Conservation (phyloP, 2,888 invertebrate genomes). For the Tenthredo mesomela region DNA sequence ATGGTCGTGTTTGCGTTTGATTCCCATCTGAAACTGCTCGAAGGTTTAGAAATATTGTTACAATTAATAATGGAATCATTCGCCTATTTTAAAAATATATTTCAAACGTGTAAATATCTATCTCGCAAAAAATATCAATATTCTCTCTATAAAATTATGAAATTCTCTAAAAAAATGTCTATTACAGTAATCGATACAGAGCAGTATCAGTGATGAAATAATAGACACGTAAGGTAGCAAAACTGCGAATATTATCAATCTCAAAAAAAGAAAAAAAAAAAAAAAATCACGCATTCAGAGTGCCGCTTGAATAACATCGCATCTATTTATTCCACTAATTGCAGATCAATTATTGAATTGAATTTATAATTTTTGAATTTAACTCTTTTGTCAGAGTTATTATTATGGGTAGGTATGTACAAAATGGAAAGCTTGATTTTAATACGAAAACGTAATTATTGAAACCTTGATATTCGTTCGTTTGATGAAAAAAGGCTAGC, state of each 20-base stretch:
- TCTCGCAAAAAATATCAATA: slow-evolving; percentile 74
- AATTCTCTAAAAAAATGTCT: slow-evolving; percentile 61
- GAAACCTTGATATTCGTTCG: background rate
- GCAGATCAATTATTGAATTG: slow-evolving; percentile 12
- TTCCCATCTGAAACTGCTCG: slow-evolving; percentile 70
- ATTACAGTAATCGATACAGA: slow-evolving; percentile 48
- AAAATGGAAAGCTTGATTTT: slow-evolving; percentile 23
- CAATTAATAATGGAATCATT: slow-evolving; percentile 53
- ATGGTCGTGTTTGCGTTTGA: slow-evolving; percentile 64
- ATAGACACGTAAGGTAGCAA: slow-evolving; percentile 39
- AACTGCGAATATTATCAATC: slow-evolving; percentile 26
- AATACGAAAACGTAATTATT: background rate
- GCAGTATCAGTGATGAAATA: slow-evolving; percentile 49
- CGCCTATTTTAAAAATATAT: slow-evolving; percentile 71
- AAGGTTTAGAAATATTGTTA: slow-evolving; percentile 60
- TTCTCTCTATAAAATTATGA: slow-evolving; percentile 71
- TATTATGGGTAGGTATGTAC: slow-evolving; percentile 31
- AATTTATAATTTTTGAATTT: background rate
- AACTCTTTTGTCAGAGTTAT: background rate
- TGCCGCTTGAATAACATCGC: slow-evolving; percentile 12
- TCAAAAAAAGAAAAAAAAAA: slow-evolving; percentile 5
- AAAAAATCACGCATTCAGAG: background rate
- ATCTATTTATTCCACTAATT: background rate
- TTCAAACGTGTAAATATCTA: slow-evolving; percentile 69
- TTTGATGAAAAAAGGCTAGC: background rate